Evolutionary conservation across 2,113 vertebrate genomes (phyloP).

Genomic region (Orthonyx spaldingii): DNA sequence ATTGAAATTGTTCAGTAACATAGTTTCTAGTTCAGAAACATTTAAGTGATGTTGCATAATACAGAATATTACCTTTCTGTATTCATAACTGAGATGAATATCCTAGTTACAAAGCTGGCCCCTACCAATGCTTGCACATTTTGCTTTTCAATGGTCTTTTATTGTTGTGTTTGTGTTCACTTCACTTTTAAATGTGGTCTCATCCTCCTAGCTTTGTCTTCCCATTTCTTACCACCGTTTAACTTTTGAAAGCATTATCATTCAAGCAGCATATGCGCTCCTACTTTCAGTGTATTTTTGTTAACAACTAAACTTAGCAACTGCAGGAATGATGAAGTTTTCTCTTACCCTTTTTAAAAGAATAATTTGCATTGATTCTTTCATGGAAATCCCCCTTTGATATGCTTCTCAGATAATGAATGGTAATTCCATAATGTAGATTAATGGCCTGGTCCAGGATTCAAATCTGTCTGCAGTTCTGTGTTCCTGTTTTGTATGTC

Average conservation of each 20-base stretch:
- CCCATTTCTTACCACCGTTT: not conserved
- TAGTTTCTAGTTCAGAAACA: not conserved
- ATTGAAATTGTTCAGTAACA: not conserved
- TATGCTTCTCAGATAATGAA: not conserved
- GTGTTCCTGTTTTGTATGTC: not conserved
- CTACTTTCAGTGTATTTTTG: not conserved
- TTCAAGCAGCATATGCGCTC: not conserved
- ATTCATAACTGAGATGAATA: not conserved
- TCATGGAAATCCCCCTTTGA: not conserved
- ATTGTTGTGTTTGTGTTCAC: not conserved
- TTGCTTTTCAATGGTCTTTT: not conserved
- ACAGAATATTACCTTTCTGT: not conserved
- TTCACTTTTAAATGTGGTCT: not conserved
- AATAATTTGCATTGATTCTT: not conserved
- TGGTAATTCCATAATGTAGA: not conserved
- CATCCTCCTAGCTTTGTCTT: not conserved
- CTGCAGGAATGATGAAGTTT: not conserved
- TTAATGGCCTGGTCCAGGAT: not conserved
- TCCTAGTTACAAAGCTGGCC: not conserved
- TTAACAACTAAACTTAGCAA: not conserved
- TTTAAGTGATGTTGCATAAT: not conserved
- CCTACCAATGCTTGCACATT: not conserved
- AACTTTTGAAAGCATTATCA: not conserved
- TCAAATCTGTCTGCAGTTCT: not conserved
- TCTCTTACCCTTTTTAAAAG: not conserved